These are phyloP conservation scores for Aurelia aurita complex sp. Pacific DNA, from an alignment of 30 jellyfish, hydroid and myxozoan species.

Conservation along the genomic window DNA sequence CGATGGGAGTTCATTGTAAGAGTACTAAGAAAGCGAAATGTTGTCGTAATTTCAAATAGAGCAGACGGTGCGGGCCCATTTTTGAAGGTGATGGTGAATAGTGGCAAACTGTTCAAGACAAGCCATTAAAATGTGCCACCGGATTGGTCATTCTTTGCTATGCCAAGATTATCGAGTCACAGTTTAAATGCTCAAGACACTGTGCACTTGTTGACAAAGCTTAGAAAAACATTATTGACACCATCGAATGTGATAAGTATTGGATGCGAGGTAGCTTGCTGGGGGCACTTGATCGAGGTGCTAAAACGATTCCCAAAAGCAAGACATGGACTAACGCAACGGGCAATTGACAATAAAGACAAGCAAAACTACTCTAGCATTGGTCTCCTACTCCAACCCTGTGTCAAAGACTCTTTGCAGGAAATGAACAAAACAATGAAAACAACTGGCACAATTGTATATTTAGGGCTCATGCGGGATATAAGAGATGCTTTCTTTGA, in stretches of 20 bases:
- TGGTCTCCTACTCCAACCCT: conserved; percentile 28
- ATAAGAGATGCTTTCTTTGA: conserved; percentile 49
- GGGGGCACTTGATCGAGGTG: conserved; percentile 40
- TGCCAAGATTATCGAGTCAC: neutral
- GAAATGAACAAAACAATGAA: neutral
- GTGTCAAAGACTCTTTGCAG: conserved; percentile 36
- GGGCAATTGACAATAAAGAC: conserved; percentile 46
- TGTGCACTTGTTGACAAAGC: conserved; percentile 50
- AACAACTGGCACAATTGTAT: conserved; percentile 23
- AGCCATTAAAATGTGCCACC: neutral
- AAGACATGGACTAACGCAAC: conserved; percentile 41
- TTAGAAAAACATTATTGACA: conserved; percentile 12
- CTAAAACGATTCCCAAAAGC: conserved; percentile 43
- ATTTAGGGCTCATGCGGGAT: conserved; percentile 39
- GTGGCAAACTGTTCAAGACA: neutral
- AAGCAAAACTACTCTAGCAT: conserved; percentile 51
- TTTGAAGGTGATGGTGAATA: neutral
- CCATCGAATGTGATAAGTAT: conserved; percentile 29
- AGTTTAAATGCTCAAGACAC: conserved; percentile 59
- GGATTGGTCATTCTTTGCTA: neutral
- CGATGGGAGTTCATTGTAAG: neutral
- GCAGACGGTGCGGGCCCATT: too few relatives aligned
- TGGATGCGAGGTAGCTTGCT: conserved; percentile 56
- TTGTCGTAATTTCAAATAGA: neutral
- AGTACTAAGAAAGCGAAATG: neutral